Evolutionary conservation across 2,888 invertebrate species (phyloP).

Genomic region (Griposia aprilina): DNA sequence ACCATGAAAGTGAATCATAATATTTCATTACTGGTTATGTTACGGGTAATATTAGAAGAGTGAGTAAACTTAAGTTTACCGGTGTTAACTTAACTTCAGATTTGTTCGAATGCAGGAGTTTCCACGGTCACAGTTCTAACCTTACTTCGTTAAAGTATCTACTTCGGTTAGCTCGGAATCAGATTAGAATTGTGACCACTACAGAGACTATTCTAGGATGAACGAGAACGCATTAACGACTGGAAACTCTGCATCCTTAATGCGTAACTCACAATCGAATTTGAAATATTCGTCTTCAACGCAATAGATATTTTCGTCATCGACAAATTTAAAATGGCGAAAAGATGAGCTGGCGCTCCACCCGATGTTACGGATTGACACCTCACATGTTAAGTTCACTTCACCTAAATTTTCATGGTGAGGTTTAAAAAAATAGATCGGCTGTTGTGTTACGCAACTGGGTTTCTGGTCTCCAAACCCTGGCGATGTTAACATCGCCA

Average conservation of each 20-base stretch:
- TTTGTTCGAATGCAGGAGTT: background rate
- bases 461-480: background rate
- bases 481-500: background rate
- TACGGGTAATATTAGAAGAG: constrained; percentile 4
- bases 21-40: constrained; percentile 6
- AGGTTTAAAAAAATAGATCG: background rate
- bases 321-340: background rate
- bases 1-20: constrained; percentile 17
- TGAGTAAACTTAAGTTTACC: constrained; percentile 3
- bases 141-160: background rate
- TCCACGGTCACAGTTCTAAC: constrained; percentile 4
- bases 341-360: background rate
- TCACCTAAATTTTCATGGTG: background rate
- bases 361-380: background rate
- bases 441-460: background rate
- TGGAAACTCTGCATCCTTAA: background rate
- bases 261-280: background rate
- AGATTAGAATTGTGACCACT: constrained; percentile 19
- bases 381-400: background rate
- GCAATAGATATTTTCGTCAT: background rate
- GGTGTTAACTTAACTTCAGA: background rate
- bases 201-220: constrained; percentile 6
- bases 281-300: background rate
- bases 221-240: background rate
- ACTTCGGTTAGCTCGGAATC: constrained; percentile 12